These are phyloP conservation scores for Microctenopoma lineatum DNA, from an alignment of 2,797 vertebrate genomes.

Conservation along the genomic window DNA sequence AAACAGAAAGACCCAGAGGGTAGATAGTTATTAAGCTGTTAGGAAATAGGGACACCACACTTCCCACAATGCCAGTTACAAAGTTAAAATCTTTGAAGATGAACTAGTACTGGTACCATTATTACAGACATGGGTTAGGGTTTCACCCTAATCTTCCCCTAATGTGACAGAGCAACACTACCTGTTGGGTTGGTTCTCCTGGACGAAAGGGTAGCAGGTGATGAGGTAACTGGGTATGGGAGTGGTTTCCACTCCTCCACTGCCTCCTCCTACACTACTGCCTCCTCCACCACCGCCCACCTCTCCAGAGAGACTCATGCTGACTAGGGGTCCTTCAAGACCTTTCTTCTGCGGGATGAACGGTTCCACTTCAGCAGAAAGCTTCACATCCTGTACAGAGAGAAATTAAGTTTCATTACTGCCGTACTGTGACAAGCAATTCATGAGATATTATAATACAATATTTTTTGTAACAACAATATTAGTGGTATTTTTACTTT, in stretches of 20 bases:
- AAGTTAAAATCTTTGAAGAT: conserved; percentile 5
- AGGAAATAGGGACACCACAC: conserved; percentile 28
- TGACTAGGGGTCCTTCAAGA: conserved; percentile 89
- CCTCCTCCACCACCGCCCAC: conserved; percentile 82
- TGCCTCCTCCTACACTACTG: conserved; percentile 79
- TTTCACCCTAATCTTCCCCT: not conserved
- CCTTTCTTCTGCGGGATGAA: conserved; percentile 99
- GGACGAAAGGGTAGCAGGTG: conserved; percentile 98
- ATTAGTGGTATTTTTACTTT: too few relatives aligned
- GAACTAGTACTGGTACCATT: conserved; percentile 2
- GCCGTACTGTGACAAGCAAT: not conserved
- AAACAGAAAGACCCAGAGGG: conserved; percentile 36
- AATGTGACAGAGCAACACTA: conserved; percentile 65
- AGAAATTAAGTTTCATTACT: conserved; percentile 36
- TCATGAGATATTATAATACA: not conserved
- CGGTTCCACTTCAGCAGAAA: conserved; percentile 98
- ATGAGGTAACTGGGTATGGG: conserved; percentile 98
- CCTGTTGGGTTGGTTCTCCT: conserved; percentile 98
- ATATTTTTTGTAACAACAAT: too few relatives aligned
- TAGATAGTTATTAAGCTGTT: conserved; percentile 15
- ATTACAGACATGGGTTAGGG: not conserved
- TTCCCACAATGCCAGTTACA: conserved; percentile 19
- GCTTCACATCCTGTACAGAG: conserved; percentile 91
- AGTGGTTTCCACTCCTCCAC: conserved; percentile 89
- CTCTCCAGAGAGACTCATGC: conserved; percentile 91